These are phyloP conservation scores for Epizoanthus stellaris DNA, from an alignment of 92 coral and sea anemone genomes.

Conservation along the genomic window DNA sequence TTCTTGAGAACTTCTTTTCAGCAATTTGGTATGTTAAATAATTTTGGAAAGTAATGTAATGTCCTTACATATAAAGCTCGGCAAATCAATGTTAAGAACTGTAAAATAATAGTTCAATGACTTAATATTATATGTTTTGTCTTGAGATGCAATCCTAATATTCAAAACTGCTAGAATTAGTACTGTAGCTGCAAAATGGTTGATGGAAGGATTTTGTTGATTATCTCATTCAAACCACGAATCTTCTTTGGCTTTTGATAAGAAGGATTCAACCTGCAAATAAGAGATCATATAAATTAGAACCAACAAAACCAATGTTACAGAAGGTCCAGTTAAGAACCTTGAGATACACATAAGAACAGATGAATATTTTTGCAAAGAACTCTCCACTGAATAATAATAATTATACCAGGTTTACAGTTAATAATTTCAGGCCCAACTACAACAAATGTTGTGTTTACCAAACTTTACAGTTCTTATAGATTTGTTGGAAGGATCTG, in stretches of 20 bases:
- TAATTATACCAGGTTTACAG: too few relatives aligned
- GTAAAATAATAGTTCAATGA: background rate
- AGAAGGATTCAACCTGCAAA: constrained; percentile 84
- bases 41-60: too few relatives aligned
- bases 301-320: too few relatives aligned
- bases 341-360: background rate
- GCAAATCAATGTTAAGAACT: background rate
- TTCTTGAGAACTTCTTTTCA: too few relatives aligned
- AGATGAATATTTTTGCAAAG: too few relatives aligned
- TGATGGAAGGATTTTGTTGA: background rate
- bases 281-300: background rate
- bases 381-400: too few relatives aligned
- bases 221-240: constrained; percentile 80
- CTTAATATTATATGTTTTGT: background rate
- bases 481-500: too few relatives aligned
- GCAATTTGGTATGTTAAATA: too few relatives aligned
- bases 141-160: background rate
- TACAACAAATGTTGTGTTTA: too few relatives aligned
- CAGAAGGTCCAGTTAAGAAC: too few relatives aligned
- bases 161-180: background rate
- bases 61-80: background rate
- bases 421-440: too few relatives aligned
- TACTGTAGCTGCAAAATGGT: constrained; percentile 1
- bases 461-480: too few relatives aligned
- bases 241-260: constrained; percentile 84